These are phyloP conservation scores for Crenuchus spilurus DNA, from an alignment of 2,797 vertebrate species.

Conservation along the genomic window DNA sequence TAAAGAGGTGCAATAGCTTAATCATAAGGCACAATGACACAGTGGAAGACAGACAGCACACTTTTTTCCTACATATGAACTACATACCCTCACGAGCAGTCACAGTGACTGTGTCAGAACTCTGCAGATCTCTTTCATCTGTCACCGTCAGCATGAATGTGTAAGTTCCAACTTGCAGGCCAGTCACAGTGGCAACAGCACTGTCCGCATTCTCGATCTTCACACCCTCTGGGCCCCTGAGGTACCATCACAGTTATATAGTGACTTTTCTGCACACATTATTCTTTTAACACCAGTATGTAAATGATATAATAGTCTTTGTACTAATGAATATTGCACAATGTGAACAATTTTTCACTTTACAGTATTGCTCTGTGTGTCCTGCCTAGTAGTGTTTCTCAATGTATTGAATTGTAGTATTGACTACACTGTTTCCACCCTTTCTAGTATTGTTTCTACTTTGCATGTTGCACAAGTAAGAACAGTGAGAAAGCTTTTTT, in stretches of 20 bases:
- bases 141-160: conserved; percentile 91
- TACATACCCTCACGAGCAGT: conserved; percentile 90
- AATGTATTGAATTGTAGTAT: too few species aligned
- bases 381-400: too few species aligned
- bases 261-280: background rate
- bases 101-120: conserved; percentile 87
- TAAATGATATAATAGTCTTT: too few species aligned
- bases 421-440: too few species aligned
- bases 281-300: too few species aligned
- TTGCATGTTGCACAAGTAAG: too few species aligned
- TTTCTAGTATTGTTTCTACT: too few species aligned
- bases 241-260: conserved; percentile 34
- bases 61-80: background rate
- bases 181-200: conserved; percentile 86
- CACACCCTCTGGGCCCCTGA: conserved; percentile 89
- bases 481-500: too few species aligned
- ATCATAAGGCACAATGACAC: background rate
- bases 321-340: too few species aligned
- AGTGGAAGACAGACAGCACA: background rate
- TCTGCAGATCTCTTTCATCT: conserved; percentile 90
- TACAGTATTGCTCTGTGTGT: too few species aligned
- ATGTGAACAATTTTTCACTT: too few species aligned
- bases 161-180: conserved; percentile 88
- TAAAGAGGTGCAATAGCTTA: background rate
- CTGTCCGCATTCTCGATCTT: conserved; percentile 89